phyloP scores from a whole-genome alignment of 92 coral and sea anemone species.

The Porites evermanni region DNA sequence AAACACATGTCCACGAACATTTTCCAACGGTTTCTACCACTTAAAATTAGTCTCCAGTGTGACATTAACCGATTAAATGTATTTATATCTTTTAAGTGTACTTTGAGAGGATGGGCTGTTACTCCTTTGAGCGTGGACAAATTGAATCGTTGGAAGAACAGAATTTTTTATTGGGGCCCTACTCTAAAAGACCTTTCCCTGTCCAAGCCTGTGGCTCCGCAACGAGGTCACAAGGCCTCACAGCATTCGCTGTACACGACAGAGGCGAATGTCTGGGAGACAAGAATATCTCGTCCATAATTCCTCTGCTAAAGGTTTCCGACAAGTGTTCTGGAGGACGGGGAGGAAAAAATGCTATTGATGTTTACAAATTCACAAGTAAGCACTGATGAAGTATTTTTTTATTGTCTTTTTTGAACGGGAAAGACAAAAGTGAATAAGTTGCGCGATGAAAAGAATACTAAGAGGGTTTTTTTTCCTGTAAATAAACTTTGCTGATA shows the following conservation, averaged over 20 bases:
- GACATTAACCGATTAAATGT: neutral
- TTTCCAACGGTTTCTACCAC: no score
- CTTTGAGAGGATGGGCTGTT: conserved; percentile 28
- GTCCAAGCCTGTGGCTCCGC: conserved; percentile 1
- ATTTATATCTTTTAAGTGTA: neutral
- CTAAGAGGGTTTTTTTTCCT: no score
- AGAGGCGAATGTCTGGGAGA: conserved; percentile 27
- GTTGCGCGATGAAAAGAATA: no score
- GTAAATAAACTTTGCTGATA: no score
- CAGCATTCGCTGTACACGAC: conserved; percentile 14
- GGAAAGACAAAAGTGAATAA: no score
- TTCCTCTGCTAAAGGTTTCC: neutral
- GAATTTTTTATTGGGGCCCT: neutral
- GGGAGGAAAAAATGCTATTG: conserved; percentile 30
- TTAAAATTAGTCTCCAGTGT: no score
- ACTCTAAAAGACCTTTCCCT: neutral
- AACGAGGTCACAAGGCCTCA: conserved; percentile 19
- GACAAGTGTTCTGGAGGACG: conserved; percentile 19
- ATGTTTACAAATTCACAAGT: conserved; percentile 27
- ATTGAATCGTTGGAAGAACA: neutral
- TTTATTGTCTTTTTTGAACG: neutral
- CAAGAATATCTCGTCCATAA: neutral
- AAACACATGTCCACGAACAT: no score
- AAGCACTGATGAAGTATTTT: neutral
- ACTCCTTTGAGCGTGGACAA: neutral